A percentile compares a stretch with the other conserved stretches of the same genome.
These are phyloP conservation scores for Anastrepha obliqua DNA, from an alignment of 1,140 invertebrate genomes.

Conservation along the genomic window DNA sequence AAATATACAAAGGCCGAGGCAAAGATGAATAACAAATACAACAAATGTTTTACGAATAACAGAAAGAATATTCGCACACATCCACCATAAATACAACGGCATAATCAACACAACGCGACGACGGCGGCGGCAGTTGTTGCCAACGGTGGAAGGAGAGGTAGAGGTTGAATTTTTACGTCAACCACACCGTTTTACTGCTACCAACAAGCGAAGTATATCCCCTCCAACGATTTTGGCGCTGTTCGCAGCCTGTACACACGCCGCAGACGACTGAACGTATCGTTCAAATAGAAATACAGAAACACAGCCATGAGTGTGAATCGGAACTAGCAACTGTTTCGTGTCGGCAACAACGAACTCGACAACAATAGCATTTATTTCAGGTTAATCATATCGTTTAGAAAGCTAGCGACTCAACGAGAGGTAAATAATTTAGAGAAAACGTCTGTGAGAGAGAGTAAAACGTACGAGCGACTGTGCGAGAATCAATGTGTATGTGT, in stretches of 20 bases:
- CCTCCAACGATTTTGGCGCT: constrained; percentile 47
- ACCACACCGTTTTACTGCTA: constrained; percentile 46
- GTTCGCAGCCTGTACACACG: constrained; percentile 48
- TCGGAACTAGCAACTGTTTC: constrained; percentile 44
- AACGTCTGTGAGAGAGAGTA: not conserved
- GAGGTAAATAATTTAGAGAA: not conserved
- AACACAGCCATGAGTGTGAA: constrained; percentile 46
- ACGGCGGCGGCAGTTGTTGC: not conserved
- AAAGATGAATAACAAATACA: constrained; percentile 12
- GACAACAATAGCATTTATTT: constrained; percentile 35
- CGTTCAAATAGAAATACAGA: constrained; percentile 46
- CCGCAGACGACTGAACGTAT: constrained; percentile 32
- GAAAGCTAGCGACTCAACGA: constrained; percentile 23
- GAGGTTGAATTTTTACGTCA: constrained; percentile 31
- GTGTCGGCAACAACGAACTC: constrained; percentile 31
- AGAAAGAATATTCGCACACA: constrained; percentile 35
- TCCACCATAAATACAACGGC: constrained; percentile 22
- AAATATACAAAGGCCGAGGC: not conserved
- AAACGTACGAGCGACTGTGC: not conserved
- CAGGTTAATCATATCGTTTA: constrained; percentile 42
- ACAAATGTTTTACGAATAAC: constrained; percentile 11
- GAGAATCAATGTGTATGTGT: not conserved
- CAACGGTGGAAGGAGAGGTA: constrained; percentile 11
- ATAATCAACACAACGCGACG: constrained; percentile 19
- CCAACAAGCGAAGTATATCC: constrained; percentile 33